Evolutionary conservation across 2,113 vertebrate genomes (phyloP), one percentile per base, ranked within the genome.

Genomic region (Emydocephalus ijimae): DNA sequence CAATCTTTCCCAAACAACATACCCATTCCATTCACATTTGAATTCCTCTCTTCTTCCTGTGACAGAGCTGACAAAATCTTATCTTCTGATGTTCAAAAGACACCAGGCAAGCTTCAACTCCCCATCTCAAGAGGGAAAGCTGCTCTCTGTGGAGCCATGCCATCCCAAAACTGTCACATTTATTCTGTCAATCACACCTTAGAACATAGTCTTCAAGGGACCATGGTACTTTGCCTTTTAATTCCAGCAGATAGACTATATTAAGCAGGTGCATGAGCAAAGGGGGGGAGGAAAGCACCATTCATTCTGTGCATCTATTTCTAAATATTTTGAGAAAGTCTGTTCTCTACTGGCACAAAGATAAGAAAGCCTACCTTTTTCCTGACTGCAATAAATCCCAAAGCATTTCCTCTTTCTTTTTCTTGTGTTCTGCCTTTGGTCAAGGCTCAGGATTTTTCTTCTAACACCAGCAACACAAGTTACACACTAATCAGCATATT

Each of bases 261-360:
- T 29, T 43, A 81, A 29, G 8, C 59, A 21, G n/a, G 8, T 52
- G n/a, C 24, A 55, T 88, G 1, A 50, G 14, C 10, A 56, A 21
- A 43, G 29, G 18, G 6, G 6, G 45, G 45, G 45, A 0, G 18
- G 6, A 52, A 64, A 34, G 3, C 56, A 43, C 34, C 45, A 54
- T 64, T 59, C 12, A 15, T 45, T n/a, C 29, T 56, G 4, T 43
- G 24, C 24, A 50, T 4, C 87, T 18, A 6, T 3, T 0, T 0
- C 0, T 0, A 89, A 4, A 1, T 4, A 48, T 3, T 0, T 0
- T 2, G 0, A 92, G 59, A 87, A 34, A 50, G 91, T 43, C 0
- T 10, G 0, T 74, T 52, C 15, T 0, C 7, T 3, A 57, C n/a
- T 39, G 55, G 11, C 61, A 59, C 39, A 34, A 52, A 74, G 64